Percentiles rank a stretch among this genome's conserved stretches.
phyloP scores from a whole-genome alignment of 2,113 vertebrate species.

The Acrocephalus arundinaceus region DNA sequence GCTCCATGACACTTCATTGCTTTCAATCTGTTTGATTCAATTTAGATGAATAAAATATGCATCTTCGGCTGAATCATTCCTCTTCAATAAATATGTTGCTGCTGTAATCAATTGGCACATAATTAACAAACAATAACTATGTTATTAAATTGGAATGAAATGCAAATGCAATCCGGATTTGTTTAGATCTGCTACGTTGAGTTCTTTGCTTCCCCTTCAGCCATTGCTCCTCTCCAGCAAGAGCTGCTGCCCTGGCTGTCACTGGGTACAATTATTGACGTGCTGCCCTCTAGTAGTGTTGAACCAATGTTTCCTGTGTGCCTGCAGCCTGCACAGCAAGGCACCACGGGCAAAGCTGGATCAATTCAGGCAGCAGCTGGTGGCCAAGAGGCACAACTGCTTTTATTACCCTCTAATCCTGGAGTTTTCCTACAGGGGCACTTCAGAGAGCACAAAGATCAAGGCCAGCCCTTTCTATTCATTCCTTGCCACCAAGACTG shows the following conservation, averaged over 20 bases:
- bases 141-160: constrained; percentile 38
- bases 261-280: not conserved
- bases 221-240: not conserved
- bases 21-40: constrained; percentile 24
- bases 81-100: constrained; percentile 54
- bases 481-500: not conserved
- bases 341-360: not conserved
- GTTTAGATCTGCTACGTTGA: not conserved
- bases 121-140: constrained; percentile 47
- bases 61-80: constrained; percentile 32
- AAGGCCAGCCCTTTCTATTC: not conserved
- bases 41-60: not conserved
- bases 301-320: not conserved
- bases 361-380: not conserved
- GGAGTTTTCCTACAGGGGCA: not conserved
- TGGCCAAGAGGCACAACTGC: not conserved
- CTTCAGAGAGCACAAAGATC: not conserved
- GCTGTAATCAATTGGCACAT: constrained; percentile 18
- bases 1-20: not conserved
- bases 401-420: not conserved
- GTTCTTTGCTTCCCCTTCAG: not conserved
- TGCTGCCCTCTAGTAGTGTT: not conserved
- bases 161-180: not conserved
- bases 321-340: not conserved
- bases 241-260: not conserved